Conservation (phyloP, 2,113 vertebrate species). For the Aptenodytes forsteri region DNA sequence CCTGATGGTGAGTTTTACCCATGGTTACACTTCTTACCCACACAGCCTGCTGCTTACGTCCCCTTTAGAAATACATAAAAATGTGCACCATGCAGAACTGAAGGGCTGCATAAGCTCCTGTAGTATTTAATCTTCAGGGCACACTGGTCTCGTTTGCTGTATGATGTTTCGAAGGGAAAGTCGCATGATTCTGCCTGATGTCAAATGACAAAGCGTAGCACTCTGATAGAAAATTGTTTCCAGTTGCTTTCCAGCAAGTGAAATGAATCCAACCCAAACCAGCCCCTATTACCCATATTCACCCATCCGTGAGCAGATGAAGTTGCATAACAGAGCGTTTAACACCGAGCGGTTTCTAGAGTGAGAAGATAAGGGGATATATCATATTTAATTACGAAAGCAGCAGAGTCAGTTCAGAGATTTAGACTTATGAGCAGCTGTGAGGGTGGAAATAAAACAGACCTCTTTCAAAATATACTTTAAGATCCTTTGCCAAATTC, state of each 20-base stretch:
- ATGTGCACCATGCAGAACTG: too few species aligned
- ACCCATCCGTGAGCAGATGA: not conserved
- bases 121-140: too few species aligned
- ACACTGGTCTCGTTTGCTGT: not conserved
- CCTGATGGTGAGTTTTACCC: too few species aligned
- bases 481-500: constrained; percentile 30
- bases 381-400: not conserved
- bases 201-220: not conserved
- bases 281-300: rapidly evolving
- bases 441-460: not conserved
- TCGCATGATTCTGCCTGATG: not conserved
- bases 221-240: not conserved
- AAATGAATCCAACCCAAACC: not conserved
- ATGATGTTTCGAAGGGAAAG: rapidly evolving
- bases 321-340: not conserved
- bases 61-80: too few species aligned
- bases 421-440: not conserved
- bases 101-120: too few species aligned
- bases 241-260: constrained; percentile 20
- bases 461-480: constrained; percentile 10
- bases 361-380: not conserved
- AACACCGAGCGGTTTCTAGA: not conserved
- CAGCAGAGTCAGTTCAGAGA: not conserved
- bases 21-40: too few species aligned
- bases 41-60: too few species aligned